Base-by-base conservation (phyloP, 2,113 vertebrate species). In the Loxodonta africana region DNA sequence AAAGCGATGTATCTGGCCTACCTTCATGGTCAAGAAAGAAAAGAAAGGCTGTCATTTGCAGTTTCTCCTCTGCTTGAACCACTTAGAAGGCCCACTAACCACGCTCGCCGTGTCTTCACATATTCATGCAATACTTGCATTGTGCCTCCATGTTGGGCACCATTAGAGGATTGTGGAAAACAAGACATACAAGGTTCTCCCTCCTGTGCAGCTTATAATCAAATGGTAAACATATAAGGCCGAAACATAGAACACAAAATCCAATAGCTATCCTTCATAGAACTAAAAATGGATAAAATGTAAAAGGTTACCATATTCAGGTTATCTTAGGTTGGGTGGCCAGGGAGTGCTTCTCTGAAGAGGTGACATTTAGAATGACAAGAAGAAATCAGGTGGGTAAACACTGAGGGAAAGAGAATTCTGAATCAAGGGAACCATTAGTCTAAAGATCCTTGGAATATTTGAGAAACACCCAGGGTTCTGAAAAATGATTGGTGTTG, bases 1-100 rank as follows among this genome's bases (percentile, higher is more conserved):
- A 82, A 95, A 94, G 65, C 57, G 84, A 90, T 60, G 51, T 83
- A 51, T 82, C 73, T 90, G 51, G 3, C 62, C 82, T 80, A 90
- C 62, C 95, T 97, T 94, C 12, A 37, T 77, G 60, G 2, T 90
- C 9, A 37, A 60, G 81, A 83, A 44, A 85, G 37, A 94, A 18
- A 83, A 37, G 6, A 88, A 57, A 46, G 0, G 44, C 81, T 94
- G 6, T 73, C 37, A 46, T 69, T 60, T 65, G 11, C 53, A 94
- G 23, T 25, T 81, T 92, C 65, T 74, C 33, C 65, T 76, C 57
- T 69, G 48, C 46, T 65, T 86, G 33, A 83, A 30, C 62, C 48
- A 63, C 30, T 77, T 63, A 67, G 17, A 89, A 77, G 37, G 1
- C 25, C 44, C 62, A 3, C 73, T 69, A 65, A 60, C 28, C 1